These are phyloP conservation scores for Mythimna impura DNA, from an alignment of 2,888 invertebrate species.

Conservation along the genomic window DNA sequence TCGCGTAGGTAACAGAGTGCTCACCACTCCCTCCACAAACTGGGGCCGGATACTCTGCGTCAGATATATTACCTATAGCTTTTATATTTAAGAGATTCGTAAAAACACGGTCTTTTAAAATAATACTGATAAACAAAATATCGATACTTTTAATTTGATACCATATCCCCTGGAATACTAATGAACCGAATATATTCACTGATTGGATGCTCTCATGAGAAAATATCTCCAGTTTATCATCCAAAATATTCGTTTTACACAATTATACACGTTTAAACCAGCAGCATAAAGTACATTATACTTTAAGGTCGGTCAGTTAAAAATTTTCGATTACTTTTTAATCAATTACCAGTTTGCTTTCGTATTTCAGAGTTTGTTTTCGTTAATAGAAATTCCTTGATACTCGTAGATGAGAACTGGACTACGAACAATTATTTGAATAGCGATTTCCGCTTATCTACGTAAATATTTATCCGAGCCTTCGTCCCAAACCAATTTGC, in stretches of 20 bases:
- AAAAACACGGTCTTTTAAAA: neutral
- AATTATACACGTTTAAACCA: slow-evolving; percentile 4
- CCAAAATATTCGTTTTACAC: neutral
- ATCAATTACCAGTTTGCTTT: slow-evolving; percentile 15
- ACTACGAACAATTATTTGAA: slow-evolving; percentile 13
- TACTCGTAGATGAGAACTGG: neutral
- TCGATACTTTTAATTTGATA: neutral
- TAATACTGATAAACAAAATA: neutral
- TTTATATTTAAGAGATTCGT: neutral
- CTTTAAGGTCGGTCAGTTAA: neutral
- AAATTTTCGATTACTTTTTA: slow-evolving; percentile 12
- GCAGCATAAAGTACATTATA: neutral
- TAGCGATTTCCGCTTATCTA: slow-evolving; percentile 6
- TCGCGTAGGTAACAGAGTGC: too few relatives aligned
- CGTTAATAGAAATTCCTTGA: neutral
- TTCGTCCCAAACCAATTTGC: slow-evolving; percentile 29
- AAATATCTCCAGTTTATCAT: slow-evolving; percentile 2
- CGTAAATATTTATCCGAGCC: slow-evolving; percentile 2
- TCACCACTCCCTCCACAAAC: too few relatives aligned
- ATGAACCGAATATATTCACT: slow-evolving; percentile 30
- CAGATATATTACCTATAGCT: neutral
- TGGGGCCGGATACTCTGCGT: too few relatives aligned
- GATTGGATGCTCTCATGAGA: slow-evolving; percentile 26
- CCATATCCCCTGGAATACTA: neutral
- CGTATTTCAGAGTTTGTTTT: slow-evolving; percentile 3